Evolutionary conservation across 2,888 invertebrate species (phyloP).

Genomic region (Scelioninae gen. 2): DNA sequence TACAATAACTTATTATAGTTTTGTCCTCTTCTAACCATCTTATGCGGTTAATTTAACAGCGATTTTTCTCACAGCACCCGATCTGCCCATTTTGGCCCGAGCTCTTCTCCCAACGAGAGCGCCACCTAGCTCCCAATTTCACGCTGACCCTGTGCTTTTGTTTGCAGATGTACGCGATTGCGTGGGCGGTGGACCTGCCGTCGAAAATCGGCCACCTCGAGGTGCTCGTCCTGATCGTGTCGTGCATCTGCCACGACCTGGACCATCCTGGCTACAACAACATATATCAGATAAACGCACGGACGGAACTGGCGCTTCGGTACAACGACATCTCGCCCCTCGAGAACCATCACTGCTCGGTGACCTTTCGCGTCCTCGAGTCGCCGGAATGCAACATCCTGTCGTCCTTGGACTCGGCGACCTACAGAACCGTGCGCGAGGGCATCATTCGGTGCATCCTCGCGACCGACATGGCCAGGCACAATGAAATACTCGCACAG

Average conservation of each 20-base stretch:
- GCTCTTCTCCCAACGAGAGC: too few relatives aligned
- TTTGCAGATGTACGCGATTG: conserved; percentile 87
- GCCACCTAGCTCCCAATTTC: neutral
- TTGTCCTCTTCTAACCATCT: too few relatives aligned
- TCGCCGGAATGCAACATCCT: conserved; percentile 89
- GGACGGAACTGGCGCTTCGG: conserved; percentile 87
- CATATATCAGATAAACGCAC: conserved; percentile 88
- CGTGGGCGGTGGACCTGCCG: conserved; percentile 83
- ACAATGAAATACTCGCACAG: conserved; percentile 85
- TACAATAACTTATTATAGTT: too few relatives aligned
- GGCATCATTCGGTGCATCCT: conserved; percentile 87
- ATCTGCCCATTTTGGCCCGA: too few relatives aligned
- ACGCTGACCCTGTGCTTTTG: neutral
- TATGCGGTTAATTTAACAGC: too few relatives aligned
- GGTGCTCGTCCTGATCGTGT: conserved; percentile 85
- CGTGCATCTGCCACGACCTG: conserved; percentile 88
- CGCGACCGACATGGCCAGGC: conserved; percentile 87
- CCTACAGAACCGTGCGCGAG: conserved; percentile 82
- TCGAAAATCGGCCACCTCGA: conserved; percentile 85
- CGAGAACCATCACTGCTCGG: conserved; percentile 91
- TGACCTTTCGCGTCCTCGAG: conserved; percentile 87
- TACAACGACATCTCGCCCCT: conserved; percentile 91
- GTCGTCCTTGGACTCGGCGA: conserved; percentile 80
- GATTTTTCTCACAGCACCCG: too few relatives aligned
- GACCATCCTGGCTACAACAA: conserved; percentile 88